Conservation (phyloP, 2,797 vertebrate genomes). For the Enteromius unitaeniatus region DNA sequence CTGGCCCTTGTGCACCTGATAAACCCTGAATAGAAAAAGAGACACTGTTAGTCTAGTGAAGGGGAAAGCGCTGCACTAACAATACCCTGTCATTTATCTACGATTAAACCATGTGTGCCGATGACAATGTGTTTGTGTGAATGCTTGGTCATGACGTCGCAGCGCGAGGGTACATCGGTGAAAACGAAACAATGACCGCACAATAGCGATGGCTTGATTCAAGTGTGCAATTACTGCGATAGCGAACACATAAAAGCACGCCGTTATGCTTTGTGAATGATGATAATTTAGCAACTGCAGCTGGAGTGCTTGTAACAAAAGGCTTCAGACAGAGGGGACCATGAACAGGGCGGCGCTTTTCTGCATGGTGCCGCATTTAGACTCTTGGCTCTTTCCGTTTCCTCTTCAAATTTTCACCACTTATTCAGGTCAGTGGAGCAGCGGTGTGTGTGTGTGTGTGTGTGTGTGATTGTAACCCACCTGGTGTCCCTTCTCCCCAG, state of each 20-base stretch:
- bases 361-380: constrained; percentile 2
- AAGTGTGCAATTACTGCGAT: constrained; percentile 27
- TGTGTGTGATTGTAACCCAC: constrained; percentile 76
- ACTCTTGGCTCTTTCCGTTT: constrained; percentile 32
- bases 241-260: constrained; percentile 22
- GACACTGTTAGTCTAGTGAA: background rate
- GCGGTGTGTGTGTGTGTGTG: constrained; percentile 22
- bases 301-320: constrained; percentile 51
- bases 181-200: constrained; percentile 28
- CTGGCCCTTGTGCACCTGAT: constrained; percentile 82
- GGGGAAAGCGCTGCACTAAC: constrained; percentile 29
- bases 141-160: constrained; percentile 13
- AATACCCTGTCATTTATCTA: constrained; percentile 21
- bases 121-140: constrained; percentile 37
- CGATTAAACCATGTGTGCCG: constrained; percentile 24
- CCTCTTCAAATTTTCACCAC: constrained; percentile 24
- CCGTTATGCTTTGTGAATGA: constrained; percentile 9
- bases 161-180: background rate
- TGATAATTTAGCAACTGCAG: constrained; percentile 48
- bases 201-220: constrained; percentile 32
- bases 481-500: constrained; percentile 89
- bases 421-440: constrained; percentile 50
- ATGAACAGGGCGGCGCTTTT: constrained; percentile 14
- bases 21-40: constrained; percentile 76
- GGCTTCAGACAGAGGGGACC: constrained; percentile 14